Conservation (phyloP, 2,113 vertebrate species). For the Vireo altiloquus region DNA sequence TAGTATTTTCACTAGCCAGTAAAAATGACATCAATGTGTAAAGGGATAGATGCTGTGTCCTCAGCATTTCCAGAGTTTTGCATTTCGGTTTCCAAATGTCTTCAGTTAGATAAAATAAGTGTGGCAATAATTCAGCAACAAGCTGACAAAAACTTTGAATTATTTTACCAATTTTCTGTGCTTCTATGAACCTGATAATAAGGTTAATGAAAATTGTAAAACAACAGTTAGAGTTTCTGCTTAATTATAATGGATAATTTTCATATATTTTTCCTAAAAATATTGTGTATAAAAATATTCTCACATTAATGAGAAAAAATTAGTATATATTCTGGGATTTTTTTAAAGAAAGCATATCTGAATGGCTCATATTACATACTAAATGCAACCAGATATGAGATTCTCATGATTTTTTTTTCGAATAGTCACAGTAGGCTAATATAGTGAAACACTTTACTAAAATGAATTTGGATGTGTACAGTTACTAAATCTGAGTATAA, state of each 20-base stretch:
- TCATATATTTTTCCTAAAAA: not conserved
- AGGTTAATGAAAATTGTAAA: not conserved
- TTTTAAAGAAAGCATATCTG: not conserved
- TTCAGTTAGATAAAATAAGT: not conserved
- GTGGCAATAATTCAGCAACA: not conserved
- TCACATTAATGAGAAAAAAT: not conserved
- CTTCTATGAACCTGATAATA: not conserved
- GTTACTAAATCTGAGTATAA: not conserved
- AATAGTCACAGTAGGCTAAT: not conserved
- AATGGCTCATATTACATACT: not conserved
- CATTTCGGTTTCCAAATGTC: not conserved
- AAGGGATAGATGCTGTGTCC: not conserved
- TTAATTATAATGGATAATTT: not conserved
- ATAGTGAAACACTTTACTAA: not conserved
- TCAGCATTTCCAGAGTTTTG: not conserved
- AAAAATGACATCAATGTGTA: not conserved
- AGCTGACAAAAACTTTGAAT: not conserved
- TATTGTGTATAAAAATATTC: too few species aligned
- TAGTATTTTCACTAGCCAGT: not conserved
- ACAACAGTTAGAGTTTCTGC: not conserved
- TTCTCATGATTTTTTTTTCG: not conserved
- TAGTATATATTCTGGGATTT: not conserved
- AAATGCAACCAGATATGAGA: not conserved
- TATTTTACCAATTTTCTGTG: not conserved
- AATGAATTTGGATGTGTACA: not conserved